Evolutionary conservation across 2,113 vertebrate genomes (phyloP).

Genomic region (Ameiurus melas): DNA sequence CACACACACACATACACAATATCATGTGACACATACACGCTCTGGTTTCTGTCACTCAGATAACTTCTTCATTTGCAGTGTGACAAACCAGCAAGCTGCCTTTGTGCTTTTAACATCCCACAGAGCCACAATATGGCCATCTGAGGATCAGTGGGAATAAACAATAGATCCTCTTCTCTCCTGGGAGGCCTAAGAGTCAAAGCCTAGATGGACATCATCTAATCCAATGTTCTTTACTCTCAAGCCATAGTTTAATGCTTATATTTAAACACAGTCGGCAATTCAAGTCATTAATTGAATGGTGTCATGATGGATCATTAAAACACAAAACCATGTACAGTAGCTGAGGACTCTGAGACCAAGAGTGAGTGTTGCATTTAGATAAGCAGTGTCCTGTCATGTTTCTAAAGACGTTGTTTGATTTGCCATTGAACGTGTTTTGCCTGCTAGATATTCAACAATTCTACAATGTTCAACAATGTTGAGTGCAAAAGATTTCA

Average conservation of each 20-base stretch:
- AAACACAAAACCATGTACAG: not conserved
- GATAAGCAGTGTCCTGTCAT: not conserved
- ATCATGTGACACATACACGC: constrained; percentile 67
- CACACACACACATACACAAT: constrained; percentile 32
- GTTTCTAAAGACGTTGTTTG: not conserved
- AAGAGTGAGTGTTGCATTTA: not conserved
- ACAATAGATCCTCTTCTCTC: constrained; percentile 74
- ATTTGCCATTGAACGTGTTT: not conserved
- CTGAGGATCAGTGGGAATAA: constrained; percentile 76
- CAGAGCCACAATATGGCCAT: constrained; percentile 79
- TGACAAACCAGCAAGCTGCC: constrained; percentile 74
- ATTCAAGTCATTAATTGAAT: not conserved
- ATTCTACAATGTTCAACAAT: no score
- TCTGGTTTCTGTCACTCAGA: constrained; percentile 65
- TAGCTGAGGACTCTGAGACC: not conserved
- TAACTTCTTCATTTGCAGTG: constrained; percentile 78
- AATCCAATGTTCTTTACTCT: constrained; percentile 52
- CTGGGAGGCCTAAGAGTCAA: constrained; percentile 65
- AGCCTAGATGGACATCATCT: constrained; percentile 65
- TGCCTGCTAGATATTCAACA: not conserved
- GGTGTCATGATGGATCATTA: not conserved
- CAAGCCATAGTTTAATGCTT: constrained; percentile 4
- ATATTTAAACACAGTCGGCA: not conserved
- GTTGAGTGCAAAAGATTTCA: not conserved
- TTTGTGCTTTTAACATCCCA: constrained; percentile 78